Base-by-base conservation (phyloP, 1,140 invertebrate genomes). In the Olivierus martensii region DNA sequence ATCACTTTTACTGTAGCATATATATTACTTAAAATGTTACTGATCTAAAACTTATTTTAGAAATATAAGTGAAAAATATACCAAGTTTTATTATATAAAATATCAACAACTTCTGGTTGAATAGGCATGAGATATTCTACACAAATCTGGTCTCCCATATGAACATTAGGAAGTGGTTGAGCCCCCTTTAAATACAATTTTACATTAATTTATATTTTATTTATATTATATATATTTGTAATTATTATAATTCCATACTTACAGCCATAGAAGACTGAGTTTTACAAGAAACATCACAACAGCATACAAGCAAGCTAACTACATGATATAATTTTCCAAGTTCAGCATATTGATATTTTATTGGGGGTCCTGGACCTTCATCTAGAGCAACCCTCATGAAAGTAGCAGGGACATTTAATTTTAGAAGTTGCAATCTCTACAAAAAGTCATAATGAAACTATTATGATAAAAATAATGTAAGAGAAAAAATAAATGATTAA, bases 261-360 rank as follows among this genome's bases (percentile, higher is more conserved):
- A 73, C 72, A 52, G 59, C 55, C 42, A 66, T 63, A 12, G 81
- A 84, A 36, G 82, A 83, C 67, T 82, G 80, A 61, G 81, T 83
- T 63, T 82, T 84, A 17, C 77, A 75, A 49, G 81, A 82, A 34
- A 95, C 80, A 75, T 97, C 91, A 72, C 90, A 96, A 65, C 90
- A 94, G 46, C 92, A 79, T 59, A 93, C 80, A 51, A 97, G 68
- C 67, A 84, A 80, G 34, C 87, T 92, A 28, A 96, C 88, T 28
- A 95, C 84, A 69, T 92, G 87, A 72, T 93, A 92, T 41, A 96
- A 73, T 70, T 95, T 95, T 43, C 84, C 84, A 19, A 95, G 74
- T 70, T 98, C 92, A 2, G 89, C 85, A 72, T 91, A 94, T 69
- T 95, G 91, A 68, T 93, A 95, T 70, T 95, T 96, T 60, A 94